A percentile compares a stretch with the other conserved stretches of the same genome.
Evolutionary conservation across 2,888 invertebrate species (phyloP).

Genomic region (Ectemnius cavifrons): DNA sequence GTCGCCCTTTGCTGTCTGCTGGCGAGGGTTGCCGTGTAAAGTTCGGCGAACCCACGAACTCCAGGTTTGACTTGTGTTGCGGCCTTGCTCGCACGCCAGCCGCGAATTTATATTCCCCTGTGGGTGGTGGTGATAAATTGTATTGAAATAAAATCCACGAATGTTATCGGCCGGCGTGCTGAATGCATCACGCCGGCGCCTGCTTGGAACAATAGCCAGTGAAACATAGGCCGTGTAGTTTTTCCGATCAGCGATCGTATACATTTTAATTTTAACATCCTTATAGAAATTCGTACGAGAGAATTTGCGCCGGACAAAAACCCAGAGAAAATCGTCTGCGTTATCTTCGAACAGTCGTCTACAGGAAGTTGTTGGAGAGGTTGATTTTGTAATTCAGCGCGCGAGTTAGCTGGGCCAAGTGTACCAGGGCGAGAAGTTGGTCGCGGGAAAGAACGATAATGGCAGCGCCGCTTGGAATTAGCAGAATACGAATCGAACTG

Average conservation of each 20-base stretch:
- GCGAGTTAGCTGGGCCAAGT: too few relatives aligned
- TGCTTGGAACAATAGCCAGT: constrained; percentile 2
- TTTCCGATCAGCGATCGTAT: constrained; percentile 1
- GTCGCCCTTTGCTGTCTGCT: neutral
- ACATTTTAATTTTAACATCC: constrained; percentile 4
- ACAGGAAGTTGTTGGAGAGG: too few relatives aligned
- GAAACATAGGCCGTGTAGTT: neutral
- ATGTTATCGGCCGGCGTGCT: neutral
- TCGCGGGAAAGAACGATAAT: too few relatives aligned
- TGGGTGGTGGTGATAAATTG: neutral
- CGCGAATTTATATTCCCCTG: constrained; percentile 6
- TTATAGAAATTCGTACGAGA: neutral
- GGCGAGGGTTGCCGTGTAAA: neutral
- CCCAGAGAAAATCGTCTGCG: too few relatives aligned
- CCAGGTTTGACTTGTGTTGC: constrained; percentile 3
- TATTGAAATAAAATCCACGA: constrained; percentile 7
- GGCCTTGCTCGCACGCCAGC: neutral
- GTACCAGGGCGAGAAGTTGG: too few relatives aligned
- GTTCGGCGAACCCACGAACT: constrained; percentile 2
- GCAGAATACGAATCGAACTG: neutral
- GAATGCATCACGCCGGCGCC: neutral
- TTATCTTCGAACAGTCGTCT: too few relatives aligned
- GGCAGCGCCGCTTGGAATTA: neutral
- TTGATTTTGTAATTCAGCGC: too few relatives aligned
- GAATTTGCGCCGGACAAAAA: neutral